Percentiles rank a stretch among this genome's conserved stretches.
Conservation (phyloP, 2,888 invertebrate genomes). For the Corythucha ciliata region DNA sequence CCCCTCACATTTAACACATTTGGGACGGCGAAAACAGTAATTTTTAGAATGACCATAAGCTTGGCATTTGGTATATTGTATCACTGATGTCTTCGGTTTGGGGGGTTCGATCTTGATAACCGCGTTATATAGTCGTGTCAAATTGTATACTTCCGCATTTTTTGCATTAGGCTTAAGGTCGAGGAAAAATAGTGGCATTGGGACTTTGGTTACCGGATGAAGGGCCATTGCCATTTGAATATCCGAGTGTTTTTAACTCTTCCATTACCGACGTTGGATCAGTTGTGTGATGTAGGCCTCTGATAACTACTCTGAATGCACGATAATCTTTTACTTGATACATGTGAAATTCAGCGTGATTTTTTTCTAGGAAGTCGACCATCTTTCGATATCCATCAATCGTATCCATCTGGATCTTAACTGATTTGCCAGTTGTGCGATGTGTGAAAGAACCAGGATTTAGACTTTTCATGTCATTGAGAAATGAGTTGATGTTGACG, state of each 20-base stretch:
- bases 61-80: constrained; percentile 15
- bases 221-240: not conserved
- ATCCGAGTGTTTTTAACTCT: constrained; percentile 9
- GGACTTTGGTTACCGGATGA: constrained; percentile 17
- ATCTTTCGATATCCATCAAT: constrained; percentile 16
- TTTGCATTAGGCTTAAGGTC: constrained; percentile 16
- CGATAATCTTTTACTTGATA: constrained; percentile 11
- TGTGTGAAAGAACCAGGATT: constrained; percentile 35
- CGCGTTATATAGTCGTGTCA: constrained; percentile 8
- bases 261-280: not conserved
- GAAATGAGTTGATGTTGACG: constrained; percentile 9
- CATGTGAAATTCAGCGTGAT: constrained; percentile 12
- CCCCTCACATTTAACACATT: constrained; percentile 17
- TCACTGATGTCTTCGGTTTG: constrained; percentile 7
- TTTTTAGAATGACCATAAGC: constrained; percentile 14
- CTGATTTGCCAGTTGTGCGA: constrained; percentile 9
- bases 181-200: constrained; percentile 16
- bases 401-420: constrained; percentile 5
- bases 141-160: constrained; percentile 16
- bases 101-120: constrained; percentile 15
- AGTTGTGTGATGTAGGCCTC: constrained; percentile 15
- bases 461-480: not conserved
- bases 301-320: constrained; percentile 12
- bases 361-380: constrained; percentile 7
- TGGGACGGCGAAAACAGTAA: constrained; percentile 3